Evolutionary conservation across 2,113 vertebrate genomes (phyloP).

Genomic region (Meleagris gallopavo): DNA sequence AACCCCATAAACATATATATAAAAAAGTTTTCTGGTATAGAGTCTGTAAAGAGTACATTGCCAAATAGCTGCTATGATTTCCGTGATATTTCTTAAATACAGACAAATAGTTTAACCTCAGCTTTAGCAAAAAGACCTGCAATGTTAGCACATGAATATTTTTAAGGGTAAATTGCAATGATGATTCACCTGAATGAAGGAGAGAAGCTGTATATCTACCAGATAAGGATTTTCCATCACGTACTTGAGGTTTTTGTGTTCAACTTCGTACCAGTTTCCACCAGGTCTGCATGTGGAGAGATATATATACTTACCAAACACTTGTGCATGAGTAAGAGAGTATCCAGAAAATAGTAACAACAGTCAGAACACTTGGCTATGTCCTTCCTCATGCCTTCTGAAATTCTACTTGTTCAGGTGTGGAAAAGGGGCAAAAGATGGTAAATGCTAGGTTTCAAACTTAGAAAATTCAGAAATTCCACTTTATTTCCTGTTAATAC

Average conservation of each 20-base stretch:
- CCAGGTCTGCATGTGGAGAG: not conserved
- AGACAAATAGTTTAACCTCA: not conserved
- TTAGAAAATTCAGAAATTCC: not conserved
- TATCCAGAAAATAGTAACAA: not conserved
- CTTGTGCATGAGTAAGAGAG: not conserved
- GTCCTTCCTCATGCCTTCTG: not conserved
- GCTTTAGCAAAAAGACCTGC: not conserved
- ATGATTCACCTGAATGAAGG: not conserved
- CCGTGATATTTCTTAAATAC: constrained; percentile 16
- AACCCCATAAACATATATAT: not conserved
- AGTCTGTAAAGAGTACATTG: not conserved
- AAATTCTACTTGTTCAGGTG: not conserved
- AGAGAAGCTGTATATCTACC: not conserved
- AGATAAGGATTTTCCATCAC: not conserved
- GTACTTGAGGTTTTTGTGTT: not conserved
- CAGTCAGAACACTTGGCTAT: rapidly evolving
- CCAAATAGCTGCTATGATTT: not conserved
- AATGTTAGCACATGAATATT: not conserved
- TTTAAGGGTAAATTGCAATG: not conserved
- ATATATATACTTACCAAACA: too few species aligned
- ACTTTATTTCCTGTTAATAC: not conserved
- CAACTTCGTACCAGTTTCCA: not conserved
- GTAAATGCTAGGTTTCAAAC: not conserved
- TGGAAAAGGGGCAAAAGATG: not conserved
- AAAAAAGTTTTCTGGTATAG: not conserved